These are phyloP conservation scores for Melipona beecheii DNA, from an alignment of 2,888 invertebrate genomes.

Conservation along the genomic window DNA sequence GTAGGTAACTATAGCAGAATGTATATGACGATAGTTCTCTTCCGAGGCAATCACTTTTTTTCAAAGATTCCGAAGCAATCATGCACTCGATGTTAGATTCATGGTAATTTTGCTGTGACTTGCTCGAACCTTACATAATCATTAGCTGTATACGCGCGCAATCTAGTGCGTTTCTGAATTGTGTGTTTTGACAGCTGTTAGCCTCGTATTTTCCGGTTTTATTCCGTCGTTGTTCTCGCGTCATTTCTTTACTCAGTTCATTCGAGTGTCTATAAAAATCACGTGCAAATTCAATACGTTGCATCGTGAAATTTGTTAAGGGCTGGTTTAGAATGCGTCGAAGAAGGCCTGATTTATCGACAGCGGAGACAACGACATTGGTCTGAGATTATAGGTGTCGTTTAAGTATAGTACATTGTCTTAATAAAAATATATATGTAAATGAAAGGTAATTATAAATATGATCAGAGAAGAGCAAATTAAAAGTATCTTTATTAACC, in stretches of 20 bases:
- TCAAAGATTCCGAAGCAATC: neutral
- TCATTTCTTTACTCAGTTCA: neutral
- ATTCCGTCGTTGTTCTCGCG: neutral
- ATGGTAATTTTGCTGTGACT: slow-evolving; percentile 17
- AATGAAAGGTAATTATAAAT: neutral
- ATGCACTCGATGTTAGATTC: too few species aligned
- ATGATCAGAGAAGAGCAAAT: too few species aligned
- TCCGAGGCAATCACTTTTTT: too few species aligned
- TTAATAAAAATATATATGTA: too few species aligned
- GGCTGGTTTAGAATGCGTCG: neutral
- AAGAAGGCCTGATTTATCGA: slow-evolving; percentile 18
- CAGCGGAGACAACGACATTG: neutral
- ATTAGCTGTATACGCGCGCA: slow-evolving; percentile 37
- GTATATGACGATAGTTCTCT: neutral
- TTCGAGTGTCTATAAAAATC: neutral
- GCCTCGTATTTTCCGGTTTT: slow-evolving; percentile 1
- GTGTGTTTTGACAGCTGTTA: slow-evolving; percentile 48
- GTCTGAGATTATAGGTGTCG: slow-evolving; percentile 15
- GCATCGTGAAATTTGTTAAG: neutral
- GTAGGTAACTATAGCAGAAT: neutral
- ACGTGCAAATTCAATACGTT: neutral
- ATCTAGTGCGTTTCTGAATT: slow-evolving; percentile 22
- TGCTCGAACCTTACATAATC: slow-evolving; percentile 43
- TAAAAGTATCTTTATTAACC: neutral
- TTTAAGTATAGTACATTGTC: neutral